These are phyloP conservation scores for Plectropomus leopardus DNA, from an alignment of 2,113 vertebrate species.

Conservation along the genomic window DNA sequence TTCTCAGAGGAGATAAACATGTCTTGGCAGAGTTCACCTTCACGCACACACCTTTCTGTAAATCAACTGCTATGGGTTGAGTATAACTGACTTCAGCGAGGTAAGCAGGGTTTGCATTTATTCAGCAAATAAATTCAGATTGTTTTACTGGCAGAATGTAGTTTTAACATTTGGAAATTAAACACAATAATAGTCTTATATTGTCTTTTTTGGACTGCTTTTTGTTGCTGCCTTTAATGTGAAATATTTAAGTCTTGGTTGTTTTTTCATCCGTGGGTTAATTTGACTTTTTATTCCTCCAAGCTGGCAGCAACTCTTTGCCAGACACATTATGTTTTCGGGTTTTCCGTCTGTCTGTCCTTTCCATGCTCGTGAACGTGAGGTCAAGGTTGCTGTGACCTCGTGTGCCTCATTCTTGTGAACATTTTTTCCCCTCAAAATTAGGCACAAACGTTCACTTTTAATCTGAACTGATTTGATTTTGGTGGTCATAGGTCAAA, in stretches of 20 bases:
- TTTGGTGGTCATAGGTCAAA: too few species aligned
- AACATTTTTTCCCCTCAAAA: too few species aligned
- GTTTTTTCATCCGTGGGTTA: not conserved
- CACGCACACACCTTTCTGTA: slow-evolving; percentile 25
- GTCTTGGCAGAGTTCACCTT: slow-evolving; percentile 69
- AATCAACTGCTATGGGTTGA: slow-evolving; percentile 14
- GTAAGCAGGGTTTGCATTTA: not conserved
- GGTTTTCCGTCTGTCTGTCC: too few species aligned
- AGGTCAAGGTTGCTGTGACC: too few species aligned
- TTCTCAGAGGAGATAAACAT: slow-evolving; percentile 60
- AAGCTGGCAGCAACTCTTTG: too few species aligned
- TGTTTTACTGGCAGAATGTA: not conserved
- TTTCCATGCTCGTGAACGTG: too few species aligned
- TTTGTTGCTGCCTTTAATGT: not conserved
- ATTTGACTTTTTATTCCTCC: not conserved
- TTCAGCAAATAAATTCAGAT: not conserved
- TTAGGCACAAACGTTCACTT: too few species aligned
- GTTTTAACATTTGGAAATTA: too few species aligned
- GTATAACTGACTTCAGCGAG: not conserved
- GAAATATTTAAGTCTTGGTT: not conserved
- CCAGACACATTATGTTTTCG: too few species aligned
- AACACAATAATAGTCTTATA: not conserved
- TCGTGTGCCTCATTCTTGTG: too few species aligned
- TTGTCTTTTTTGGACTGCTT: not conserved
- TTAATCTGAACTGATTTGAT: too few species aligned